Base-by-base conservation (phyloP, 2,888 invertebrate genomes). In the Rhorus exstirpatorius region DNA sequence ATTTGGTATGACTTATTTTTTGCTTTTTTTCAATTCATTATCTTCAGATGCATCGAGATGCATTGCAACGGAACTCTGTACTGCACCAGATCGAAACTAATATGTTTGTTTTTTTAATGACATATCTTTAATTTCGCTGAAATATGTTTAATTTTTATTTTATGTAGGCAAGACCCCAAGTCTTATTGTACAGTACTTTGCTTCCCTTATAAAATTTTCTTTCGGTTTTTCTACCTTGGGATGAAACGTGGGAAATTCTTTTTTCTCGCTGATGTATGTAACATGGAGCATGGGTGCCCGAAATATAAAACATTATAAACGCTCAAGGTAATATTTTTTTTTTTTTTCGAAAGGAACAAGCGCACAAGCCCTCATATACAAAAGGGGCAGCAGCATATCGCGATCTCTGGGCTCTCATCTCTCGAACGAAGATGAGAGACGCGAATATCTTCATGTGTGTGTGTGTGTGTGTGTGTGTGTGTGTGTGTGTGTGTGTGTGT, bases 371-470 rank as follows among this genome's bases (percentile, higher is more conserved):
- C 51, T 41, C 51, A n/a, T n/a, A n/a, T 7, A 58, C 63, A 51
- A 74, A 74, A 74, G 51, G 63, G 63, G 74, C 46, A 24, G 17
- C 8, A 49, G 68, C 58, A 26, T 63, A 74, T 74, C 74, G 61
- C 74, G 74, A 74, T 74, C 75, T 75, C 49, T n/a, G n/a, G 12
- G 35, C 46, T 67, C 51, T 60, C 72, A 71, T 53, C 72, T 79
- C 51, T 60, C 58, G 58, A 67, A 60, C 38, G 65, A 79, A 65
- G 79, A 79, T 72, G 79, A 72, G 67, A 79, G 67, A 72, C 44
- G 19, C 44, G 44, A 31, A 21, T 38, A 51, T n/a, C 41, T 26
- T 6, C 12, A 21, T 41, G 41, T 14, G 41, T 21, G 24, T 21
- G 31, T 38, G 35, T 41, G 14, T 55, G 51, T 61, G 31, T 61